Evolutionary conservation across 2,888 invertebrate species (phyloP), one percentile per base, ranked within the genome.

Genomic region (Cephus runcator): DNA sequence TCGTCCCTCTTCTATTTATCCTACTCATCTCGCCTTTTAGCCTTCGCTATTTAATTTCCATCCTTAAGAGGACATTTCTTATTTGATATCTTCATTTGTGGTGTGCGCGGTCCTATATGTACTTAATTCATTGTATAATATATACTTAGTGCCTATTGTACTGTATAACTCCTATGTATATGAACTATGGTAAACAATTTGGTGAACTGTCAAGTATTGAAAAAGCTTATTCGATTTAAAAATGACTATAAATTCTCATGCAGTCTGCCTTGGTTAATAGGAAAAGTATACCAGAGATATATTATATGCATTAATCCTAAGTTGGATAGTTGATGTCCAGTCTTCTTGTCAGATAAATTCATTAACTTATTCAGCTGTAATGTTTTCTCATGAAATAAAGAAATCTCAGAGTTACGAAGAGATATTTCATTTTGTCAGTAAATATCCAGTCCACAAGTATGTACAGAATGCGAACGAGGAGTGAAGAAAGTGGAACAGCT

Each of bases 51-150:
- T 76, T 15, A 15, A 33, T 69, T 69, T 35, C 4, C 11, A 31
- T 35, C 30, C 31, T 69, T 31, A 36, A 76, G 3, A 69, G 31
- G 69, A 34, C 35, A 76, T 23, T 36, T 68, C 35, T 76, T 69
- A 68, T 31, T 76, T 31, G 34, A 76, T 76, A 56, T 56, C 56
- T 56, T 56, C 56, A 56, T 56, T 56, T 23, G 56, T 56, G 56
- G 23, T 56, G 56, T 56, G 56, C 9, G 56, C 56, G 56, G 56
- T 56, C 56, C 56, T 56, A 23, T 56, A 56, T 23, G 56, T 56
- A 56, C 56, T 56, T 56, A 56, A 56, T 56, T 56, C 56, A 23
- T 56, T 56, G 56, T 56, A 23, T 56, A 23, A 56, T 56, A 56
- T 56, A 56, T 56, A 56, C 23, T 23, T 56, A 56, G 23, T 56